phyloP scores from a whole-genome alignment of 2,113 vertebrate genomes.

The Aegithalos caudatus region DNA sequence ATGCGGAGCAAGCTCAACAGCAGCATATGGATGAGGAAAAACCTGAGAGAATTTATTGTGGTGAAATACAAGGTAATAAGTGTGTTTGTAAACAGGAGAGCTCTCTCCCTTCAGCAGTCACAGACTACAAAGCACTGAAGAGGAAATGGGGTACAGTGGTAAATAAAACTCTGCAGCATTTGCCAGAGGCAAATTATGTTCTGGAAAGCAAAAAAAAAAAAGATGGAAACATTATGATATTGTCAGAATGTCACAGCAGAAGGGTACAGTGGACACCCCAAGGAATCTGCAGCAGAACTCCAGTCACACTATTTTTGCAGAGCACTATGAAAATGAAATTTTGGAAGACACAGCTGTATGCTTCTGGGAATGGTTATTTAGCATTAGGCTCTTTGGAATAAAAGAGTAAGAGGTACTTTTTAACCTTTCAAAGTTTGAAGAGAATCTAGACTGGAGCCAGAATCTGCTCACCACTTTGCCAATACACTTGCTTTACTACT shows the following conservation, averaged over 20 bases:
- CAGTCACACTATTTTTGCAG: constrained; percentile 3
- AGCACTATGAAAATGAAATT: background rate
- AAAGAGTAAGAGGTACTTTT: background rate
- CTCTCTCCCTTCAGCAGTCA: constrained; percentile 16
- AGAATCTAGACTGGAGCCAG: background rate
- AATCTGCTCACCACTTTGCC: background rate
- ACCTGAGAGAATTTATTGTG: background rate
- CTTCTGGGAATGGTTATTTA: constrained; percentile 16
- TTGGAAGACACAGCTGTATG: background rate
- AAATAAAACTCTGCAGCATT: constrained; percentile 46
- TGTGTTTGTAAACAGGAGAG: constrained; percentile 49
- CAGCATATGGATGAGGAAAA: background rate
- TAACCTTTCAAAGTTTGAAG: background rate
- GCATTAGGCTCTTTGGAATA: background rate
- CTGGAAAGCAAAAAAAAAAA: background rate
- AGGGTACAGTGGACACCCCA: constrained; percentile 8
- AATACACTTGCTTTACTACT: background rate
- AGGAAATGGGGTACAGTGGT: background rate
- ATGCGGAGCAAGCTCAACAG: background rate
- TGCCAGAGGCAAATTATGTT: constrained; percentile 32
- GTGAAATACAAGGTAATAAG: constrained; percentile 27
- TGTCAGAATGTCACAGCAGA: constrained; percentile 9
- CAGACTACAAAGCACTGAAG: background rate
- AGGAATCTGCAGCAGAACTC: constrained; percentile 8
- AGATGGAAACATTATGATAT: background rate